Base-by-base conservation (phyloP, 2,797 vertebrate species). In the Coregonus ussuriensis region DNA sequence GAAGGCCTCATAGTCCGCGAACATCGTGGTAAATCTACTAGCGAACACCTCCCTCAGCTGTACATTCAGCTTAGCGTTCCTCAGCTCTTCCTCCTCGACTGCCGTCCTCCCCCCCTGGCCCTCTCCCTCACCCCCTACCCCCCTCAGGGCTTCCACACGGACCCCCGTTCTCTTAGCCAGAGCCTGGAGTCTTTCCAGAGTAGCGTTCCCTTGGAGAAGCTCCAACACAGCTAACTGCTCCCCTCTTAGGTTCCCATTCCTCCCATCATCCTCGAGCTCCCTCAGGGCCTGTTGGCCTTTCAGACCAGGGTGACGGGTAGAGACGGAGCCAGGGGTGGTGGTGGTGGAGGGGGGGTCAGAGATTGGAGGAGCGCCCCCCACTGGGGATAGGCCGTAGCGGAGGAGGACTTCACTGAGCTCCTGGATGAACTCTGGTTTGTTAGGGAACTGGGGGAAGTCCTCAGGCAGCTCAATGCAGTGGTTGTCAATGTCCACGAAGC, bases 401-500 rank as follows among this genome's bases (percentile, higher is more conserved):
- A 94, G 90, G 62, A 98, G 94, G 54, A 98, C 95, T 53, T 97
- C 97, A 0, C 94, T 95, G 77, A 98, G 94, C 77, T 98, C 97
- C 88, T 97, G 95, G 83, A 97, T 95, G 75, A 98, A 96, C 85
- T 98, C 95, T 0, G 93, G 51, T 81, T 96, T 97, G 88, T 96
- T 96, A 75, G 97, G 97, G 71, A 98, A 97, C 83, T 97, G 96
- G 0, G 97, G 97, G 70, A 98, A 96, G 79, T 98, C 97, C 87
- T 98, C 97, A 0, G 97, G 97, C 65, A 98, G 90, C 77, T 98
- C 97, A 0, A 98, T 96, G 86, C 93, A 96, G 87, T 96, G 96
- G 93, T 97, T 96, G 83, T 98, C 97, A 0, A 98, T 95, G 86
- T 98, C 97, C 74, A 98, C 97, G 33, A 98, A 98, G 82, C 97